phyloP scores from a whole-genome alignment of 2,888 invertebrate genomes.

The Enchytraeus crypticus region DNA sequence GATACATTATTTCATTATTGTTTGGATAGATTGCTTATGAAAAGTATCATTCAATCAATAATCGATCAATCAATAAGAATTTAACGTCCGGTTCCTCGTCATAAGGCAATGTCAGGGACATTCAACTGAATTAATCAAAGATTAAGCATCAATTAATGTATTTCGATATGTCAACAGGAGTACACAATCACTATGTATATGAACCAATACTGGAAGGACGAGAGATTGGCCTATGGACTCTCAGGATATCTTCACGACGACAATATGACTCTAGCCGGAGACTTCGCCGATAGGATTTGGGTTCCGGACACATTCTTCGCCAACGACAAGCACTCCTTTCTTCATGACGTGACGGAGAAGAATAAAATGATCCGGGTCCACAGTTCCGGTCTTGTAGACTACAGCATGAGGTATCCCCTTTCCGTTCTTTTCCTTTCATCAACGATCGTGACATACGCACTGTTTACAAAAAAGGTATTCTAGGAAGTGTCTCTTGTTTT shows the following conservation, averaged over 20 bases:
- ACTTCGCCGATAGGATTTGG: conserved; percentile 97
- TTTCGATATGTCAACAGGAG: conserved; percentile 72
- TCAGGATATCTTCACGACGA: conserved; percentile 63
- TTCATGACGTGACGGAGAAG: conserved; percentile 95
- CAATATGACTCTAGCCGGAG: conserved; percentile 84
- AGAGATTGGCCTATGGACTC: conserved; percentile 64
- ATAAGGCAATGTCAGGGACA: too few relatives aligned
- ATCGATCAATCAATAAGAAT: too few relatives aligned
- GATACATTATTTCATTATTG: too few relatives aligned
- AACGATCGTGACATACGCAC: too few relatives aligned
- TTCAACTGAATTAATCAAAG: too few relatives aligned
- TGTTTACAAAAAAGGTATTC: too few relatives aligned
- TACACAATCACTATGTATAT: conserved; percentile 97
- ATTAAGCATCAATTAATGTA: too few relatives aligned
- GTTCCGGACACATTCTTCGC: conserved; percentile 98
- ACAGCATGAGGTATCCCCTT: conserved; percentile 95
- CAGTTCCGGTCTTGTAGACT: conserved; percentile 88
- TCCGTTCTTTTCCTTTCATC: too few relatives aligned
- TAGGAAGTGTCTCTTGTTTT: too few relatives aligned
- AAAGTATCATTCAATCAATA: too few relatives aligned
- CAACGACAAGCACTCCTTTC: conserved; percentile 93
- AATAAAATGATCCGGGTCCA: conserved; percentile 90
- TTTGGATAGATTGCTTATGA: too few relatives aligned
- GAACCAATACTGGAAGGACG: conserved; percentile 98
- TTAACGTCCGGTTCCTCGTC: too few relatives aligned